Conservation (phyloP, 2,797 vertebrate species). For the Lycodopsis pacificus region DNA sequence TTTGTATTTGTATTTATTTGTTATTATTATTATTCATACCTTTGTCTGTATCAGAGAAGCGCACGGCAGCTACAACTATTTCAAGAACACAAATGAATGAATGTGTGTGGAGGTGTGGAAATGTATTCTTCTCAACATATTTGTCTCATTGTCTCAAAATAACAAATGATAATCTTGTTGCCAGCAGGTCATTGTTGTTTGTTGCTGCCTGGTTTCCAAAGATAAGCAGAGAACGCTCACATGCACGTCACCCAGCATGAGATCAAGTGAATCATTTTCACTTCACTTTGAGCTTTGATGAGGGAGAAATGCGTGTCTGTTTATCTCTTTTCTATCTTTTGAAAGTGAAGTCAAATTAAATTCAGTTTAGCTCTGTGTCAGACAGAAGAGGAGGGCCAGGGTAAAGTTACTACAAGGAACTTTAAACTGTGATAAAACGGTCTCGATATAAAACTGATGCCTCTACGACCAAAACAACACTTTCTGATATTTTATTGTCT, state of each 20-base stretch:
- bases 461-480: not conserved
- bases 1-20: not conserved
- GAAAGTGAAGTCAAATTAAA: not conserved
- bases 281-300: not conserved
- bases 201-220: not conserved
- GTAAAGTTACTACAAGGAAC: not conserved
- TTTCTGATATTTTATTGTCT: not conserved
- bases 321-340: not conserved
- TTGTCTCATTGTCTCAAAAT: not conserved
- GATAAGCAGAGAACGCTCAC: not conserved
- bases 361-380: not conserved
- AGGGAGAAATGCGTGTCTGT: not conserved
- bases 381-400: not conserved
- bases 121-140: not conserved
- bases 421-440: not conserved
- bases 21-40: no score
- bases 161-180: not conserved
- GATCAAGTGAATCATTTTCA: not conserved
- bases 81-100: not conserved
- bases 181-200: not conserved
- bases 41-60: not conserved
- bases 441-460: no score
- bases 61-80: not conserved
- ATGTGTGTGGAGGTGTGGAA: not conserved
- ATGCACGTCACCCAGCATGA: not conserved